Conservation (phyloP, 2,113 vertebrate species). For the Mesocricetus auratus region DNA sequence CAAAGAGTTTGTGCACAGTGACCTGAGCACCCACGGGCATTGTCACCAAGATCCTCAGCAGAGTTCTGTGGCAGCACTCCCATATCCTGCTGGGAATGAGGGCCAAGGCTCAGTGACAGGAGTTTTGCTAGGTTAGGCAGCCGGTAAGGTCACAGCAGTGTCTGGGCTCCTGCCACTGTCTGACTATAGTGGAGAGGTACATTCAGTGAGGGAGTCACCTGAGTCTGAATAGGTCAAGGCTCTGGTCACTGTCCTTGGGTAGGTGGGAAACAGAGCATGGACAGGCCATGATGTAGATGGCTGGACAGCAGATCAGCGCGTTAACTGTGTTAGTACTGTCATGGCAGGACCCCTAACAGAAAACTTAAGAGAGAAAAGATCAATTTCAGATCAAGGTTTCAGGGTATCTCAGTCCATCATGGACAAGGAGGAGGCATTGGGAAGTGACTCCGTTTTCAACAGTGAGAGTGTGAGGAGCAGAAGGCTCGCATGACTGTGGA, state of each 20-base stretch:
- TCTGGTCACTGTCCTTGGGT: neutral
- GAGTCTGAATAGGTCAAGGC: neutral
- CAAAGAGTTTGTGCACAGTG: neutral
- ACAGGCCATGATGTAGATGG: neutral
- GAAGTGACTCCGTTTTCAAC: neutral
- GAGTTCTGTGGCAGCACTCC: neutral
- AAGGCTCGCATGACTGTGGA: neutral
- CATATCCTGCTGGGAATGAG: neutral
- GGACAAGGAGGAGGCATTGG: neutral
- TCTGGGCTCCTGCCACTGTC: neutral
- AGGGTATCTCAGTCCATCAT: neutral
- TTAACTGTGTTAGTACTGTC: neutral
- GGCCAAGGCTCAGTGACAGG: rapidly evolving
- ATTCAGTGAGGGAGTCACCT: neutral
- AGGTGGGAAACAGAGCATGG: neutral
- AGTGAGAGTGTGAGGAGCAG: neutral
- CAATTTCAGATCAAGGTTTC: neutral
- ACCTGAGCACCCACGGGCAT: neutral
- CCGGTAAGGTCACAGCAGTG: neutral
- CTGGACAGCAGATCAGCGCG: neutral
- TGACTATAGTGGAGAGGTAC: neutral
- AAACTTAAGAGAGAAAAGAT: neutral
- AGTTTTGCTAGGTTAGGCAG: neutral
- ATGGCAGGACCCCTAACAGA: neutral
- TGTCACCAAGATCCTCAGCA: neutral